Evolutionary conservation across 2,888 invertebrate genomes (phyloP).

Genomic region (Panzeria rudis): DNA sequence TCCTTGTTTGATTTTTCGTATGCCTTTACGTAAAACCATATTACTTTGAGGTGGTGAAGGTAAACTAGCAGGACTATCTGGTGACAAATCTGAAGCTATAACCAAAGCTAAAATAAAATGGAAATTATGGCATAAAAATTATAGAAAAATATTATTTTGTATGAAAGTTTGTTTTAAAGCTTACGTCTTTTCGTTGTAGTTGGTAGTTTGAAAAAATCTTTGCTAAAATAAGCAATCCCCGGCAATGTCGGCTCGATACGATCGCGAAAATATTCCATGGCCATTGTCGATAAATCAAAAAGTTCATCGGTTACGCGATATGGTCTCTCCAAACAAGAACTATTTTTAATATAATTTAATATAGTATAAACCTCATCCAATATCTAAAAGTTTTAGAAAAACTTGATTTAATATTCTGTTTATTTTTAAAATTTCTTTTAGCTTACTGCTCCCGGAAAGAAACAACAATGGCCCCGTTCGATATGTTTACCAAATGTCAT

Average conservation of each 20-base stretch:
- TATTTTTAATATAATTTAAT: slow-evolving; percentile 91
- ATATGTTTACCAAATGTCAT: slow-evolving; percentile 98
- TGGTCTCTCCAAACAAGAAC: slow-evolving; percentile 92
- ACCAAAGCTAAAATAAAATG: slow-evolving; percentile 78
- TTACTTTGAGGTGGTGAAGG: slow-evolving; percentile 91
- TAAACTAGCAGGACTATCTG: slow-evolving; percentile 82
- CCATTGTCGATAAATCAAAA: slow-evolving; percentile 97
- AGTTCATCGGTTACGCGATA: slow-evolving; percentile 97
- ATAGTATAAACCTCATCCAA: slow-evolving; percentile 96
- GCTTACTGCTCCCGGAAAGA: slow-evolving; percentile 96
- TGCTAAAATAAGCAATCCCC: slow-evolving; percentile 93
- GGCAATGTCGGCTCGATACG: slow-evolving; percentile 95
- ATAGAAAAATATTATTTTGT: background rate
- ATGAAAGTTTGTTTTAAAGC: slow-evolving; percentile 53
- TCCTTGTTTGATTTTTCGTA: slow-evolving; percentile 94
- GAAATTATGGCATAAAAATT: background rate
- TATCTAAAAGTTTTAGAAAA: slow-evolving; percentile 85
- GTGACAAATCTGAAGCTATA: slow-evolving; percentile 80
- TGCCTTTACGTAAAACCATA: slow-evolving; percentile 93
- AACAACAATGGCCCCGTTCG: slow-evolving; percentile 95
- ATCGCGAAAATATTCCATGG: slow-evolving; percentile 98
- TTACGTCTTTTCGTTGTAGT: slow-evolving; percentile 81
- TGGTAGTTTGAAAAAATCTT: slow-evolving; percentile 90
- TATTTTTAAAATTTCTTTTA: background rate
- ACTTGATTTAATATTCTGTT: background rate